phyloP scores from a whole-genome alignment of 2,113 vertebrate species.

The Ceyx melanurus region DNA sequence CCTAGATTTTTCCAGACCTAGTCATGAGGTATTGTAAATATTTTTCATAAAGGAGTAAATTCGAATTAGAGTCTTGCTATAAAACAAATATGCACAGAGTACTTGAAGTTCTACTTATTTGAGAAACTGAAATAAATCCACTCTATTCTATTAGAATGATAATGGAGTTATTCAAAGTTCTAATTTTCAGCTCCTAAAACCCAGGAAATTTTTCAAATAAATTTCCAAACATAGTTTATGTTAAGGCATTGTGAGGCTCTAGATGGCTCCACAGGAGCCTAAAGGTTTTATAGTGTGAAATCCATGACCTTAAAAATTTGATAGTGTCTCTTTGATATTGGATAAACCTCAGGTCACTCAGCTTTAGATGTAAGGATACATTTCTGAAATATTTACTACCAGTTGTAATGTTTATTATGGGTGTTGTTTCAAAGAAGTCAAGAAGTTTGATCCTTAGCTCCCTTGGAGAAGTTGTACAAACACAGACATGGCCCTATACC shows the following conservation, averaged over 20 bases:
- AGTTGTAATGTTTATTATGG: constrained; percentile 45
- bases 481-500: not conserved
- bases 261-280: not conserved
- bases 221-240: not conserved
- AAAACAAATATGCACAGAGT: not conserved
- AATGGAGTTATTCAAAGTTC: not conserved
- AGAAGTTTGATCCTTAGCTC: constrained; percentile 51
- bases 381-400: constrained; percentile 58
- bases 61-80: not conserved
- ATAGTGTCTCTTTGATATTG: constrained; percentile 45
- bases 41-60: not conserved
- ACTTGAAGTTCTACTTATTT: not conserved
- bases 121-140: not conserved
- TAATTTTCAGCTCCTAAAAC: not conserved
- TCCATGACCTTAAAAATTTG: constrained; percentile 20
- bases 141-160: not conserved
- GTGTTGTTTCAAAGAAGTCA: constrained; percentile 41
- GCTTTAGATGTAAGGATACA: constrained; percentile 24
- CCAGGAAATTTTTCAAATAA: not conserved
- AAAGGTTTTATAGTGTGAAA: constrained; percentile 36
- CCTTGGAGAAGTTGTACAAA: constrained; percentile 24
- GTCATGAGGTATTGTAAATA: not conserved
- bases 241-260: not conserved
- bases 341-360: constrained; percentile 39
- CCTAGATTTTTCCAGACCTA: not conserved